phyloP scores from a whole-genome alignment of 2,113 vertebrate genomes.

The Nothocercus julius region DNA sequence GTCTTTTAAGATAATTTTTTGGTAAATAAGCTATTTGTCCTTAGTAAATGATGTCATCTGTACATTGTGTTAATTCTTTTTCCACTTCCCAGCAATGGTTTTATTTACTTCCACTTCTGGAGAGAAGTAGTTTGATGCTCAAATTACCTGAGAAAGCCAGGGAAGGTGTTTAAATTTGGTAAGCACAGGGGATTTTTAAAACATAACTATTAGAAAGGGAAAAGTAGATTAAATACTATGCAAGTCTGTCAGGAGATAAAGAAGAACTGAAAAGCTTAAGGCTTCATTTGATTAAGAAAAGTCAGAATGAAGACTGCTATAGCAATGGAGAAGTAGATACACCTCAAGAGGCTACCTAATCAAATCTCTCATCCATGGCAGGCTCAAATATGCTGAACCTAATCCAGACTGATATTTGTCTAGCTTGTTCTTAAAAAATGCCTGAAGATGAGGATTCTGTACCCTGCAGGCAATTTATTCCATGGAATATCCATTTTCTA shows the following conservation, averaged over 20 bases:
- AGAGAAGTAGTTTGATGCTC: not conserved
- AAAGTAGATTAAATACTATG: not conserved
- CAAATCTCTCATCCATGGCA: not conserved
- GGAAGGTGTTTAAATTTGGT: not conserved
- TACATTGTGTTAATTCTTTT: not conserved
- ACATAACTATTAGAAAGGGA: not conserved
- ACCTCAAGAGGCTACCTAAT: not conserved
- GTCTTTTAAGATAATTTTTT: not conserved
- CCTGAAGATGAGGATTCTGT: not conserved
- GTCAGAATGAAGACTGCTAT: not conserved
- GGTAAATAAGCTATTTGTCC: not conserved
- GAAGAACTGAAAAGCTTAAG: constrained; percentile 8
- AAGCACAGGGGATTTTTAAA: not conserved
- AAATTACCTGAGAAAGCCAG: not conserved
- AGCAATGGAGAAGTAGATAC: not conserved
- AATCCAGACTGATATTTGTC: constrained; percentile 20
- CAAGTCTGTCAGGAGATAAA: not conserved
- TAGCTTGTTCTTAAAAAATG: not conserved
- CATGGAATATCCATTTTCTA: not conserved
- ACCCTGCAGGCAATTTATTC: not conserved
- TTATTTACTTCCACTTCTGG: not conserved
- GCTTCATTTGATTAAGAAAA: constrained; percentile 41
- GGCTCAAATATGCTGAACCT: constrained; percentile 17
- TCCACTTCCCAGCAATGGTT: not conserved
- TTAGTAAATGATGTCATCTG: not conserved